These are phyloP conservation scores for Saguinus midas DNA, from an alignment of 2,113 vertebrate species.

Conservation along the genomic window DNA sequence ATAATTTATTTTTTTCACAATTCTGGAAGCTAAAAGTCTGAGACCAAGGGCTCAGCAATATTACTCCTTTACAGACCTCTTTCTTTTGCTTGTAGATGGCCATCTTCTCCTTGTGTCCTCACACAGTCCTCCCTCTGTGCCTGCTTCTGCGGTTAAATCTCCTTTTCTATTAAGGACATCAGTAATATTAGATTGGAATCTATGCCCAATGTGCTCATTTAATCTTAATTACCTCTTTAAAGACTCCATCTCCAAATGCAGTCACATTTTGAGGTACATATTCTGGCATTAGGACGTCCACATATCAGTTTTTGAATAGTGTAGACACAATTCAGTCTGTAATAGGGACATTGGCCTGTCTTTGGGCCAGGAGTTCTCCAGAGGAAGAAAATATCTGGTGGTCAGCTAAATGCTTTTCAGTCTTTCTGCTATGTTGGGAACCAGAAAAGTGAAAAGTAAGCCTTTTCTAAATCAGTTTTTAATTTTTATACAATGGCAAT, in stretches of 20 bases:
- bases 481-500: not conserved
- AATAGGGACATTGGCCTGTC: not conserved
- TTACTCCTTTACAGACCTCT: not conserved
- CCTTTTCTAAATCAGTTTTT: not conserved
- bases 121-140: not conserved
- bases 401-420: not conserved
- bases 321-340: not conserved
- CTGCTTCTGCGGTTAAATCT: not conserved
- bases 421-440: not conserved
- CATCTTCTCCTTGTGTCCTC: not conserved
- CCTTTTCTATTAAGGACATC: not conserved
- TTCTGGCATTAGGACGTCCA: not conserved
- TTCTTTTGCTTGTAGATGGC: not conserved
- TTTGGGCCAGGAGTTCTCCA: not conserved
- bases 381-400: not conserved
- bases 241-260: not conserved
- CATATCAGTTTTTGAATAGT: not conserved
- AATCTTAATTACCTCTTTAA: not conserved
- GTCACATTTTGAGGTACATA: not conserved
- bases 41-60: not conserved
- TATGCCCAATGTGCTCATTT: not conserved
- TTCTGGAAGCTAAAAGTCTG: no score
- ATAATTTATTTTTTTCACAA: no score
- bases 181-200: not conserved
- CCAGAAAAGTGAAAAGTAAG: not conserved